Base-by-base conservation (phyloP, 2,113 vertebrate species). In the Cygnus atratus region DNA sequence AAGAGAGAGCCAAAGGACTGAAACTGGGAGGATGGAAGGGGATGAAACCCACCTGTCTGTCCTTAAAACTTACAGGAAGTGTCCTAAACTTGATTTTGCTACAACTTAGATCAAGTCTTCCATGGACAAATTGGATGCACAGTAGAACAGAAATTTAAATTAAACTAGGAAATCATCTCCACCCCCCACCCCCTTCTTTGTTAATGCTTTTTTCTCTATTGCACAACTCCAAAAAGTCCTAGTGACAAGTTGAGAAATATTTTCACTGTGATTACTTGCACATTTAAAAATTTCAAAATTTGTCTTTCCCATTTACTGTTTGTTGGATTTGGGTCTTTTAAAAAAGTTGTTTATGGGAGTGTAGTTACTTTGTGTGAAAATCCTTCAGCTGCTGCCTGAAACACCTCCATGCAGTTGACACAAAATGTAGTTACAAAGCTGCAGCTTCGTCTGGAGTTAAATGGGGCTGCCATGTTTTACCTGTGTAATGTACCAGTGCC, bases 71-170 rank as follows among this genome's bases (percentile, higher is more conserved):
- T 59, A 67, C 2, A 81, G 37, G 43, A 72, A 76, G 0, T 0
- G 37, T 75, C 81, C 43, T 87, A 80, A 87, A 50, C 54, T 92
- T 87, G 54, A 55, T 79, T 96, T 93, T 58, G 33, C 48, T 80
- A 52, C 41, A 71, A 20, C 26, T 91, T 87, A 72, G 62, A 75
- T 86, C 31, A 72, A 75, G 33, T 43, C 46, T 44, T 39, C 0
- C 7, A 7, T 77, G 54, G 58, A 35, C 63, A 61, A 67, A 80
- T 55, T 16, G n/a, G 26, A 29, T 80, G 35, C 24, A 22, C 16
- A 6, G 54, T 63, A 41, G 43, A 84, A 62, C 31, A 63, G 71
- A 88, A 85, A 73, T 48, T 37, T 54, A 92, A 82, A 76, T 55
- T 65, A 87, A 76, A 78, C 33, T 31, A 79, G 35, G 43, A 72